A percentile compares a stretch with the other conserved stretches of the same genome.
Evolutionary conservation across 2,113 vertebrate species (phyloP).

Genomic region (Myanophis thanlyinensis): DNA sequence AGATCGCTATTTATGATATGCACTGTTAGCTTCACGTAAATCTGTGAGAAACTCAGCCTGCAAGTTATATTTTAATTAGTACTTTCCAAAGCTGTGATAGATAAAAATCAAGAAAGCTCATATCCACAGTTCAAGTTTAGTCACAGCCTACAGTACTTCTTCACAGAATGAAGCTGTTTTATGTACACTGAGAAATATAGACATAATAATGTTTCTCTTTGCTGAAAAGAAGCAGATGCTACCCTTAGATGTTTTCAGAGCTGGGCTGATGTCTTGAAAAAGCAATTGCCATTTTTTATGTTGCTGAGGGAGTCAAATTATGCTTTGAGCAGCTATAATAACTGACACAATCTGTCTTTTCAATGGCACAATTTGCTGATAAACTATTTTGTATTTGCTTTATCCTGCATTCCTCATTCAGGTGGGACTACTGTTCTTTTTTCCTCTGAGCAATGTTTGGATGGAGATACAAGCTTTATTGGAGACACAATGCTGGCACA

Average conservation of each 20-base stretch:
- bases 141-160: not conserved
- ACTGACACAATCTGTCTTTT: not conserved
- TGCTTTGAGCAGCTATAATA: not conserved
- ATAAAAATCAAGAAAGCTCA: not conserved
- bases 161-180: not conserved
- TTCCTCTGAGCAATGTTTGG: not conserved
- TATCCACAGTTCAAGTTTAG: not conserved
- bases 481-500: not conserved
- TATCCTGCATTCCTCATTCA: not conserved
- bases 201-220: not conserved
- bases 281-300: not conserved
- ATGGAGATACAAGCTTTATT: not conserved
- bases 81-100: not conserved
- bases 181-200: not conserved
- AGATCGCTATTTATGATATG: not conserved
- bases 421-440: not conserved
- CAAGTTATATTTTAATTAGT: not conserved
- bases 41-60: not conserved
- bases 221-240: not conserved
- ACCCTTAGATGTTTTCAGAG: not conserved
- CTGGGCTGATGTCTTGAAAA: not conserved
- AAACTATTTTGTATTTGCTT: not conserved
- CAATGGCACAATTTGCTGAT: slow-evolving; percentile 1
- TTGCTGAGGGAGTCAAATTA: not conserved
- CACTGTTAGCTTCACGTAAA: not conserved